Evolutionary conservation across 1,140 invertebrate species (phyloP), one percentile per base, ranked within the genome.

Genomic region (Cyclargus thomasi): DNA sequence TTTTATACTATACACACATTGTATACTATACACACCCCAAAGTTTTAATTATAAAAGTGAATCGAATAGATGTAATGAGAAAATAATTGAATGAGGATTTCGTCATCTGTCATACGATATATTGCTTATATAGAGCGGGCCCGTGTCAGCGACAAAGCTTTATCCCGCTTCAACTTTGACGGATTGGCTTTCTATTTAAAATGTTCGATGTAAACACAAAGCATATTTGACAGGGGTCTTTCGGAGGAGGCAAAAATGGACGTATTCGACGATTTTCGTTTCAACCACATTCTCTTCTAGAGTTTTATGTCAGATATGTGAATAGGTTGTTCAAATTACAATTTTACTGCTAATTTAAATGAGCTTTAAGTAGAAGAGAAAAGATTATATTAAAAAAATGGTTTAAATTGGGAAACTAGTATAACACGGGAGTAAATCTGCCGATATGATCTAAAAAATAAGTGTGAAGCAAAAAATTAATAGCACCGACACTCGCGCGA

Each of bases 151-250:
- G 55, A 59, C 55, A 59, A 59, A 59, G 55, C 55, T 59, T 59
- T 59, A 21, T 59, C 18, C 18, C 17, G 18, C 18, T 59, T 59
- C 55, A 59, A 59, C 55, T 59, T 59, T 59, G 55, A 59, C 55
- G 55, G 55, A 59, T 59, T 59, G 55, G 55, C 55, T 59, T 59
- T 59, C 55, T 59, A 59, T 59, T 59, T 59, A 59, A 59, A 59
- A 59, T 59, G 55, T 59, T 59, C 55, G 55, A 21, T 59, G 55
- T 59, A 59, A 59, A 59, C 55, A 59, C 55, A 59, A 59, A 59
- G 55, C 55, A 59, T 59, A 59, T 59, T 59, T 59, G 55, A 59
- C 55, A 59, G 55, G 53, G 53, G 55, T 59, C 18, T 59, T 59
- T 20, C 18, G 5, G 18, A 22, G 55, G 17, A 20, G 20, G 18